These are phyloP conservation scores for Oreamnos americanus DNA, from an alignment of 2,113 vertebrate genomes.

Conservation along the genomic window DNA sequence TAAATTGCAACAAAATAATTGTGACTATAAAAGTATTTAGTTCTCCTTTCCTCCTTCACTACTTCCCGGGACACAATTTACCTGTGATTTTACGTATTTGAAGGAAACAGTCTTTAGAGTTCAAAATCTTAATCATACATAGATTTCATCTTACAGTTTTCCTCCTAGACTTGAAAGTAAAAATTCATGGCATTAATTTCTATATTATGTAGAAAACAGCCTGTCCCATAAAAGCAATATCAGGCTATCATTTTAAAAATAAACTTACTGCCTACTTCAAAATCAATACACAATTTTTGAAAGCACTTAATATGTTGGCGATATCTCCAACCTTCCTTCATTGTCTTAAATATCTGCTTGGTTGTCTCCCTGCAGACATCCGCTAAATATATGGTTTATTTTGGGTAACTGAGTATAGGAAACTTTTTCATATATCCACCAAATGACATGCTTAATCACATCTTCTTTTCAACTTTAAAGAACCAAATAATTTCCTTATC, in stretches of 20 bases:
- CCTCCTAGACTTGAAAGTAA: background rate
- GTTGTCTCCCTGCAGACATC: slow-evolving; percentile 58
- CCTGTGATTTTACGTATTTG: background rate
- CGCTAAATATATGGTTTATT: slow-evolving; percentile 46
- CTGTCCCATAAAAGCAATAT: background rate
- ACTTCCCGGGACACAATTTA: background rate
- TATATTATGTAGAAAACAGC: background rate
- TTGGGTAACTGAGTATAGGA: slow-evolving; percentile 49
- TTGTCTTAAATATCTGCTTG: slow-evolving; percentile 53
- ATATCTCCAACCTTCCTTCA: slow-evolving; percentile 25
- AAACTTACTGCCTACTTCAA: background rate
- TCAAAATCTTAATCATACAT: background rate
- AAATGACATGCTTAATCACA: slow-evolving; percentile 29
- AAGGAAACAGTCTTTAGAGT: background rate
- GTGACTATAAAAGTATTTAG: background rate
- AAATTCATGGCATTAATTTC: background rate
- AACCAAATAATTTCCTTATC: slow-evolving; percentile 68
- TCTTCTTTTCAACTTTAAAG: slow-evolving; percentile 65
- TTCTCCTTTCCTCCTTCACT: background rate
- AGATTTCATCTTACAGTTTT: background rate
- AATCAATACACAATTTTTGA: slow-evolving; percentile 34
- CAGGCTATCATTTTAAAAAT: background rate
- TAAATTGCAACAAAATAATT: background rate
- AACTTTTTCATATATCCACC: slow-evolving; percentile 28
- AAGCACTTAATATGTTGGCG: slow-evolving; percentile 6